Conservation (phyloP, 2,888 invertebrate species). For the Andrena bicolor region DNA sequence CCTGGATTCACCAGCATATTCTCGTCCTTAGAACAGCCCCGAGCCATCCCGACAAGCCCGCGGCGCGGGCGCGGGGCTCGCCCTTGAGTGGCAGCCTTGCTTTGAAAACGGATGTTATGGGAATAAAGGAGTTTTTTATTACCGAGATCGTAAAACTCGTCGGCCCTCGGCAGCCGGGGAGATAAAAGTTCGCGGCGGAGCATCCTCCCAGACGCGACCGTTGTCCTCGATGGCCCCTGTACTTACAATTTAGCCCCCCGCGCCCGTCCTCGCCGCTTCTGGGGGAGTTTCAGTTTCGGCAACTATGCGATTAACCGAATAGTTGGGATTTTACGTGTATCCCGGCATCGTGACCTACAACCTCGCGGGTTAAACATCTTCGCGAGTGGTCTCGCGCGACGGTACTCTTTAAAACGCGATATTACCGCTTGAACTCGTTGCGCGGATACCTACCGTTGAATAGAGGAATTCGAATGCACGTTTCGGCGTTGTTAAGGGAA, state of each 20-base stretch:
- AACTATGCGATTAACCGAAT: slow-evolving; percentile 51
- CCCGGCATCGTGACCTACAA: slow-evolving; percentile 9
- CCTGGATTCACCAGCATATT: background rate
- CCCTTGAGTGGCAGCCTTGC: slow-evolving; percentile 40
- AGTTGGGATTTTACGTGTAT: slow-evolving; percentile 27
- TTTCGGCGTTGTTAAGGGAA: slow-evolving; percentile 1
- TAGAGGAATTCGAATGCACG: background rate
- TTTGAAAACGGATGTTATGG: slow-evolving; percentile 35
- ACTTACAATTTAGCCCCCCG: slow-evolving; percentile 20
- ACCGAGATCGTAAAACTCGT: slow-evolving; percentile 46
- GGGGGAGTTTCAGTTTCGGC: slow-evolving; percentile 20
- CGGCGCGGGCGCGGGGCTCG: slow-evolving; percentile 27
- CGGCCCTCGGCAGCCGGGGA: slow-evolving; percentile 18
- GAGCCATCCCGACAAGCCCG: background rate
- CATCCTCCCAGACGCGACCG: slow-evolving; percentile 40
- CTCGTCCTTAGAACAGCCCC: slow-evolving; percentile 24
- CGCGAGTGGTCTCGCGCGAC: background rate
- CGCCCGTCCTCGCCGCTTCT: background rate
- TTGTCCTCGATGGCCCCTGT: slow-evolving; percentile 14
- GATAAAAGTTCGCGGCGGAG: slow-evolving; percentile 55
- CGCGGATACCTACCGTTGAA: background rate
- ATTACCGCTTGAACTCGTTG: slow-evolving; percentile 4
- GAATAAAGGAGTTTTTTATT: slow-evolving; percentile 63
- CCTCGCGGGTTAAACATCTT: background rate
- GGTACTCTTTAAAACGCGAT: slow-evolving; percentile 8